A percentile compares a stretch with the other conserved stretches of the same genome.
Conservation (phyloP, 2,888 invertebrate species). For the Pachliopta kotzebuea region DNA sequence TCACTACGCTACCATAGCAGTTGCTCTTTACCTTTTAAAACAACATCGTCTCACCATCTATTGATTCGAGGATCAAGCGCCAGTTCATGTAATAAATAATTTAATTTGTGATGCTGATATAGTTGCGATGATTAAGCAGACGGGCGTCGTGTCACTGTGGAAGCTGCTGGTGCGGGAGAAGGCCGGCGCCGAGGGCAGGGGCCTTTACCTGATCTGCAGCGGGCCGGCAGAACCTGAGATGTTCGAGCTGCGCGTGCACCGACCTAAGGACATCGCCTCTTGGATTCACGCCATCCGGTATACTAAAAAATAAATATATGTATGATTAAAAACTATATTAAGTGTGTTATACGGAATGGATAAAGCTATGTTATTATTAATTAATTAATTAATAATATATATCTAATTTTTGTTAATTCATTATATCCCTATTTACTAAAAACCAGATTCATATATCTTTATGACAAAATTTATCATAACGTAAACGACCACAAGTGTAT, state of each 20-base stretch:
- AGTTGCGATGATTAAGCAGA: conserved; percentile 67
- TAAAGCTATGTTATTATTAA: too few relatives aligned
- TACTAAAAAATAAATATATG: neutral
- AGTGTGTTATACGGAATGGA: too few relatives aligned
- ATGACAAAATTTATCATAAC: too few relatives aligned
- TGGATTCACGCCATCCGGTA: conserved; percentile 94
- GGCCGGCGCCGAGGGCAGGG: conserved; percentile 93
- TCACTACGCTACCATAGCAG: too few relatives aligned
- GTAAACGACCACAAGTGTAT: neutral
- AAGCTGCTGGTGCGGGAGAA: conserved; percentile 96
- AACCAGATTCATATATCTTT: too few relatives aligned
- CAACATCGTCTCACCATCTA: too few relatives aligned
- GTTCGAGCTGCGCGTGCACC: conserved; percentile 95
- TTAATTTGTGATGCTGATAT: neutral
- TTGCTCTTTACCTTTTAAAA: too few relatives aligned
- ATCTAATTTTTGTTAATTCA: too few relatives aligned
- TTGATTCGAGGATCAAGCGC: too few relatives aligned
- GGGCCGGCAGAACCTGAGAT: conserved; percentile 96
- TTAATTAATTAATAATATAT: too few relatives aligned
- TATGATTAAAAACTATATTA: neutral
- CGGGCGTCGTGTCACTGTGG: conserved; percentile 95
- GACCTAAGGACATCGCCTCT: conserved; percentile 92
- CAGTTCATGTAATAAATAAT: neutral
- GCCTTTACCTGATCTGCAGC: conserved; percentile 95
- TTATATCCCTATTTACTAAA: too few relatives aligned